Conservation (phyloP, 2,113 vertebrate genomes). For the Pomatostomus ruficeps region DNA sequence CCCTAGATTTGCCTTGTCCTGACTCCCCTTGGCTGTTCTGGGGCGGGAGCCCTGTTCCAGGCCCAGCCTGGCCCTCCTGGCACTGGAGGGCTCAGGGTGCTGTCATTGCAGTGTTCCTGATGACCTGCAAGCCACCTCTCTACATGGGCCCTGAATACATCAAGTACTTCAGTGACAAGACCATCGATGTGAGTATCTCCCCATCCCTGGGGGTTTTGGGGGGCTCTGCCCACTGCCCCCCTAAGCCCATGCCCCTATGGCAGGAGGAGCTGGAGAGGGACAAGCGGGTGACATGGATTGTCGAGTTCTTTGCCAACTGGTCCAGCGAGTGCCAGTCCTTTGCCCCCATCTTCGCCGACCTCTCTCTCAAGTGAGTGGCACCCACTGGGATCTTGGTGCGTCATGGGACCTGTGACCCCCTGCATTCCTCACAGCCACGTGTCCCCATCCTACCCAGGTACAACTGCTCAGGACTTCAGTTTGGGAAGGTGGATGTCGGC, state of each 20-base stretch:
- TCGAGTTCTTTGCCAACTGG: constrained; percentile 97
- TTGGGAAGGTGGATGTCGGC: constrained; percentile 93
- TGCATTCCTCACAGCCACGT: accelerated
- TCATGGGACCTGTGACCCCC: accelerated
- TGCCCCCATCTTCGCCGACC: constrained; percentile 86
- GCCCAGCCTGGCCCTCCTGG: background rate
- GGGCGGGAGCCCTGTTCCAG: background rate
- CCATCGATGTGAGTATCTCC: constrained; percentile 85
- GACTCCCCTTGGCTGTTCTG: background rate
- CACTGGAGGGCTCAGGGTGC: background rate
- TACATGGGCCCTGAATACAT: constrained; percentile 96
- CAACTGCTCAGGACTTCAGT: constrained; percentile 85
- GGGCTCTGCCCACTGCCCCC: accelerated
- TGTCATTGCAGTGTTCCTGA: constrained; percentile 82
- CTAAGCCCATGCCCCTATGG: background rate
- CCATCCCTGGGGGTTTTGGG: accelerated
- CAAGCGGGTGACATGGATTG: constrained; percentile 86
- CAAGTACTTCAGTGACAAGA: constrained; percentile 94
- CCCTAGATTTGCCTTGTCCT: accelerated
- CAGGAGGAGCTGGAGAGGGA: constrained; percentile 90
- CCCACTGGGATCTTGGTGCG: accelerated
- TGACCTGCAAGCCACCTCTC: constrained; percentile 92
- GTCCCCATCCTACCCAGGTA: constrained; percentile 73
- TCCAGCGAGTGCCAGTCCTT: constrained; percentile 94
- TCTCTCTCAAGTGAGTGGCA: constrained; percentile 88